These are phyloP conservation scores for Marmota monax DNA, from an alignment of 2,113 vertebrate species.

Conservation along the genomic window DNA sequence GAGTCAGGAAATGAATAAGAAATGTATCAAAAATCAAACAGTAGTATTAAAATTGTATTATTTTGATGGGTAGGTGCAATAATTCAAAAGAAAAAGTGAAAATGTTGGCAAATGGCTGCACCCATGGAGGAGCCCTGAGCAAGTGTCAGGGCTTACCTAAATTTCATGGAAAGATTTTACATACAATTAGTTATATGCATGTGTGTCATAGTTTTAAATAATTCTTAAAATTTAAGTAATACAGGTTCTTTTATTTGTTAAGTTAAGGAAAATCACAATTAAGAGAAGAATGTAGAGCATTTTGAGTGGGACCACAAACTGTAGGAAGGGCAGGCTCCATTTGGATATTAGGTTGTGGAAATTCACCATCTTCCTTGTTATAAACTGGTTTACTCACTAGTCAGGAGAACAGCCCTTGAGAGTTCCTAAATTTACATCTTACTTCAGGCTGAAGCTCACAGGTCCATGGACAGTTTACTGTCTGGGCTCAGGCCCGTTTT, in stretches of 20 bases:
- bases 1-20: neutral
- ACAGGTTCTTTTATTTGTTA: neutral
- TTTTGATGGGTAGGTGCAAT: neutral
- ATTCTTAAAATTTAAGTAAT: neutral
- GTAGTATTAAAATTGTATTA: neutral
- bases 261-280: neutral
- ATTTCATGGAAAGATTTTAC: neutral
- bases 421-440: neutral
- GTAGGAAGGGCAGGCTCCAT: no score
- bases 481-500: neutral
- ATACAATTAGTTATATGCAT: neutral
- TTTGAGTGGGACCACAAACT: neutral
- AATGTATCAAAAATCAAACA: neutral
- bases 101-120: neutral
- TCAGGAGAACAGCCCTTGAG: neutral
- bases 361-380: neutral
- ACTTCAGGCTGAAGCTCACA: neutral
- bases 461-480: neutral
- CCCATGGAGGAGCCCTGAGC: fast-evolving
- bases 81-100: neutral
- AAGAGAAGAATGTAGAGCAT: neutral
- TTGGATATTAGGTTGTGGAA: neutral
- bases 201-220: neutral
- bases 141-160: no score
- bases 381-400: neutral